Evolutionary conservation across 2,797 vertebrate species (phyloP).

Genomic region (Ambastaia sidthimunki): DNA sequence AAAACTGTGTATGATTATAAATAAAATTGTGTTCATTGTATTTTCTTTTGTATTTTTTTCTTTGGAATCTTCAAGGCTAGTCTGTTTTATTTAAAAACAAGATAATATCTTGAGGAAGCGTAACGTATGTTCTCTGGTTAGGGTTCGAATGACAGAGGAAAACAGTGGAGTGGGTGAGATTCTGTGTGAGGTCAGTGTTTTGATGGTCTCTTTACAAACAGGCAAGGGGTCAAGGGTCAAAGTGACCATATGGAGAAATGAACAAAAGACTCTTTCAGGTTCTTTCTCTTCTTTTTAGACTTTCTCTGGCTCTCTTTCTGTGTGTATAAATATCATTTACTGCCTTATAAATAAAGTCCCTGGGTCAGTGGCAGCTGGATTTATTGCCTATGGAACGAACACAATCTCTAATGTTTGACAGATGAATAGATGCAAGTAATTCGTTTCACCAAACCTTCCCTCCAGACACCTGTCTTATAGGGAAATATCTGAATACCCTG

Average conservation of each 20-base stretch:
- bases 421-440: no score
- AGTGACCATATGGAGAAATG: slow-evolving; percentile 49
- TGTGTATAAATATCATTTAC: slow-evolving; percentile 2
- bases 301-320: neutral
- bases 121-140: neutral
- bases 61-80: neutral
- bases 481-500: no score
- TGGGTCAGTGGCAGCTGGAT: neutral
- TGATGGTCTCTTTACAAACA: slow-evolving; percentile 44
- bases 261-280: slow-evolving; percentile 54
- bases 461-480: no score
- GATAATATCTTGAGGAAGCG: neutral
- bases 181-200: slow-evolving; percentile 33
- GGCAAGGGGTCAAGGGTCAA: slow-evolving; percentile 50
- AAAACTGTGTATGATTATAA: no score
- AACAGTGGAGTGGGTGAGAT: slow-evolving; percentile 5
- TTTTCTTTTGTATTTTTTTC: no score
- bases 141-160: neutral
- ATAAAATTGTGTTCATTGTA: neutral
- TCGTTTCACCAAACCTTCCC: no score
- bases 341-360: slow-evolving; percentile 8
- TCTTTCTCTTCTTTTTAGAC: neutral
- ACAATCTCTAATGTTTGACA: no score
- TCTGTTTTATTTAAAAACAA: slow-evolving; percentile 18
- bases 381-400: neutral